phyloP scores from a whole-genome alignment of 2,113 vertebrate species.

The zebrafish (Danio rerio) region DNA sequence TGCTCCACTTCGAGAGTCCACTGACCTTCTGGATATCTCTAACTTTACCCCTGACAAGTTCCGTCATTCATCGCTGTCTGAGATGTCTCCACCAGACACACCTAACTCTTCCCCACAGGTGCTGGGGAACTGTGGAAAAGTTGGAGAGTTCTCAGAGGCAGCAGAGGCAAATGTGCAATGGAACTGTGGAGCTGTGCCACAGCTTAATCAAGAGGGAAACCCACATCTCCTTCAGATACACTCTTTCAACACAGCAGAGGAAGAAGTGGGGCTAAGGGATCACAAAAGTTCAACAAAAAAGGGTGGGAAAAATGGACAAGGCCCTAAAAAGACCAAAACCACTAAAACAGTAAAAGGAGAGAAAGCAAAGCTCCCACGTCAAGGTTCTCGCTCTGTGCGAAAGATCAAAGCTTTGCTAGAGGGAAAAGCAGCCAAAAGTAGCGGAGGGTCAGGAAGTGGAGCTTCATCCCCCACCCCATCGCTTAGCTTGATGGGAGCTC shows the following conservation, averaged over 20 bases:
- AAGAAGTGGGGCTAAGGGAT: constrained; percentile 77
- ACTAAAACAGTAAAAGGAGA: constrained; percentile 90
- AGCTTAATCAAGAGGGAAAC: constrained; percentile 82
- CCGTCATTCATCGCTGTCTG: constrained; percentile 94
- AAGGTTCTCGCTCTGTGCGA: constrained; percentile 87
- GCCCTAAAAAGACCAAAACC: constrained; percentile 86
- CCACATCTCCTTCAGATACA: constrained; percentile 93
- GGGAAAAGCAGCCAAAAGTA: constrained; percentile 84
- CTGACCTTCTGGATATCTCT: constrained; percentile 97
- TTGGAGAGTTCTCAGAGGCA: constrained; percentile 80
- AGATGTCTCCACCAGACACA: constrained; percentile 96
- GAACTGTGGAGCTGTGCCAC: constrained; percentile 83
- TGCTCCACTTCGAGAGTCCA: constrained; percentile 93
- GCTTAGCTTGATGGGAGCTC: constrained; percentile 74
- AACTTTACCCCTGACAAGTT: constrained; percentile 99
- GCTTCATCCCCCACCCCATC: constrained; percentile 63
- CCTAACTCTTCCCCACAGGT: constrained; percentile 96
- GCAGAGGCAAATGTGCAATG: constrained; percentile 81
- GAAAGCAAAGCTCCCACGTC: constrained; percentile 88
- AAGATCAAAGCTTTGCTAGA: constrained; percentile 89
- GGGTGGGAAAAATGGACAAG: constrained; percentile 90
- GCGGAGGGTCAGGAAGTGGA: constrained; percentile 68
- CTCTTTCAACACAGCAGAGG: constrained; percentile 90
- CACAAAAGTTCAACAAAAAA: constrained; percentile 88
- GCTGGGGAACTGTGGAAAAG: constrained; percentile 77